Percentiles rank a stretch among this genome's conserved stretches.
Evolutionary conservation across 2,888 invertebrate species (phyloP).

Genomic region (Dasypolia templi): DNA sequence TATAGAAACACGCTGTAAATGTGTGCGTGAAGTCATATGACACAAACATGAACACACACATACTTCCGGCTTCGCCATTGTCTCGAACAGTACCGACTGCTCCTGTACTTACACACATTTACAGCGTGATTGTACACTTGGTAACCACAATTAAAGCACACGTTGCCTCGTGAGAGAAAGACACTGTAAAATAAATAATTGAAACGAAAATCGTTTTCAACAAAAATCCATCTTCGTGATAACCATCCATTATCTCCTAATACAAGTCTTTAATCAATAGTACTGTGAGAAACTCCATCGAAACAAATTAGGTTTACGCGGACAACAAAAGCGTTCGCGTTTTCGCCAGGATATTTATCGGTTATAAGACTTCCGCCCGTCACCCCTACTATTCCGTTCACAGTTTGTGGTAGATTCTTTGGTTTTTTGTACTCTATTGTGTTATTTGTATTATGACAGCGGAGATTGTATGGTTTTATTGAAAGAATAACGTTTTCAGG

Average conservation of each 20-base stretch:
- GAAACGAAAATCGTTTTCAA: conserved; percentile 5
- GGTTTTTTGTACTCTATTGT: conserved; percentile 63
- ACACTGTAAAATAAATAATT: too few relatives aligned
- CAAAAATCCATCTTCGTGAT: conserved; percentile 42
- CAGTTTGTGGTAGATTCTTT: conserved; percentile 60
- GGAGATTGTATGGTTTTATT: conserved; percentile 36
- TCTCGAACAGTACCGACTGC: too few relatives aligned
- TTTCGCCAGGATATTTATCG: conserved; percentile 79
- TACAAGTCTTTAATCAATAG: conserved; percentile 58
- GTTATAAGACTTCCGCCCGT: conserved; percentile 77
- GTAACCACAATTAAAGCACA: too few relatives aligned
- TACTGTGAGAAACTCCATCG: conserved; percentile 72
- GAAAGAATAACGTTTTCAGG: not conserved
- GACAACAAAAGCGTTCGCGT: conserved; percentile 72
- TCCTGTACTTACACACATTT: too few relatives aligned
- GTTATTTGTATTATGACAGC: conserved; percentile 57
- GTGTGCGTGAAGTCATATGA: too few relatives aligned
- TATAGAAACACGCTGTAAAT: too few relatives aligned
- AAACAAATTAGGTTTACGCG: conserved; percentile 74
- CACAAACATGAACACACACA: too few relatives aligned
- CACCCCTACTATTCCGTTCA: conserved; percentile 66
- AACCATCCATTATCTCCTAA: conserved; percentile 55
- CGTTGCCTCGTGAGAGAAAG: too few relatives aligned
- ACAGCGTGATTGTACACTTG: too few relatives aligned
- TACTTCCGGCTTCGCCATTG: too few relatives aligned